A percentile compares a stretch with the other conserved stretches of the same genome.
These are phyloP conservation scores for Drosophila neotestacea DNA, from an alignment of 2,888 invertebrate species.

Conservation along the genomic window DNA sequence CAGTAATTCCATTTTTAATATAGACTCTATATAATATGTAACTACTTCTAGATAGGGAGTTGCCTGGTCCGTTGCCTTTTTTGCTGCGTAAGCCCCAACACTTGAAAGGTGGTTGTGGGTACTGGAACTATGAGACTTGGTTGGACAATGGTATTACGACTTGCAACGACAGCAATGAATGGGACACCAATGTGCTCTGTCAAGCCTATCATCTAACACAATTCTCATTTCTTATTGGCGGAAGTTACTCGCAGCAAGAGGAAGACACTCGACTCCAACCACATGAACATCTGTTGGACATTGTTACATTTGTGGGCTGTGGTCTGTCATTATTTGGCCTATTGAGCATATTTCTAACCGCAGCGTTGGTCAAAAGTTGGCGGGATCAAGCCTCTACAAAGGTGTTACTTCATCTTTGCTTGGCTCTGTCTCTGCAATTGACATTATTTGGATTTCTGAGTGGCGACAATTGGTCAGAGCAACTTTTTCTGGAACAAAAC, in stretches of 20 bases:
- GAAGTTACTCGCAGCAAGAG: constrained; percentile 66
- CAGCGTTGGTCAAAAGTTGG: constrained; percentile 87
- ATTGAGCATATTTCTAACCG: constrained; percentile 88
- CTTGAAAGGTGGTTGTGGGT: constrained; percentile 85
- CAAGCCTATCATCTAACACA: constrained; percentile 88
- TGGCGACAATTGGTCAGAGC: constrained; percentile 66
- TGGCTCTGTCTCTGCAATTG: constrained; percentile 88
- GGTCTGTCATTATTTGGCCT: constrained; percentile 87
- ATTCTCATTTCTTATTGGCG: constrained; percentile 87
- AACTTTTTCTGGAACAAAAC: constrained; percentile 38
- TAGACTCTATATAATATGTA: neutral
- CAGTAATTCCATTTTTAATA: too few relatives aligned
- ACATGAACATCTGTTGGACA: constrained; percentile 86
- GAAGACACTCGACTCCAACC: constrained; percentile 41
- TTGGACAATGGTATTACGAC: constrained; percentile 86
- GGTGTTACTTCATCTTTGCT: constrained; percentile 88
- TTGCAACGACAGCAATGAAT: constrained; percentile 32
- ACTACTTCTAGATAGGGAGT: constrained; percentile 78
- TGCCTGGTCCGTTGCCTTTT: constrained; percentile 86
- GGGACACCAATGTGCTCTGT: constrained; percentile 83
- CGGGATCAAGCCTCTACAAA: constrained; percentile 88
- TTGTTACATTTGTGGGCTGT: constrained; percentile 87
- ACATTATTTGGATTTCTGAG: constrained; percentile 82
- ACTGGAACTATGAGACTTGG: constrained; percentile 88
- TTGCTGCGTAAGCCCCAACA: constrained; percentile 71